A percentile compares a stretch with the other conserved stretches of the same genome.
phyloP scores from a whole-genome alignment of 2,888 invertebrate genomes.

The Periphyllus acericola region DNA sequence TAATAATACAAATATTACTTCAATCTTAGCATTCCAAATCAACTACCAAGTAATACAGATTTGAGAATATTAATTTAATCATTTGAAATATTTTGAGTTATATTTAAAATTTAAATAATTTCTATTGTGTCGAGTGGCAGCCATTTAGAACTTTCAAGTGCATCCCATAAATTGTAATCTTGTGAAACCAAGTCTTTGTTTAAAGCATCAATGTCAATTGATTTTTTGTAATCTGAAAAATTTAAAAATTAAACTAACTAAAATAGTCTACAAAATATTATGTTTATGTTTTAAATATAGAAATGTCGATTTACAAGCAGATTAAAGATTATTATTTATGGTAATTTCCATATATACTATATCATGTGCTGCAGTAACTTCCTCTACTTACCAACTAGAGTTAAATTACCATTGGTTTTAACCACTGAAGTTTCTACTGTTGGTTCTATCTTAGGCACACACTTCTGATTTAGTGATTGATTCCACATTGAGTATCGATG shows the following conservation, averaged over 20 bases:
- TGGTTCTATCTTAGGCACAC: constrained; percentile 12
- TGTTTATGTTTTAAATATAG: not conserved
- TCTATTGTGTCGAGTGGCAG: constrained; percentile 81
- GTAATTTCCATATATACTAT: no score
- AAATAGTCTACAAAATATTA: not conserved
- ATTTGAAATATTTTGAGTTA: not conserved
- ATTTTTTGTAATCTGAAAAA: constrained; percentile 78
- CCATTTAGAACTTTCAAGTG: constrained; percentile 85
- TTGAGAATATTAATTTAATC: not conserved
- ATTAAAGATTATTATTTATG: no score
- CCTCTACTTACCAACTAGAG: constrained; percentile 36
- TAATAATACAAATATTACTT: not conserved
- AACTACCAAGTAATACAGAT: not conserved
- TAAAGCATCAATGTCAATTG: constrained; percentile 79
- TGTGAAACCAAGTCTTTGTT: constrained; percentile 81
- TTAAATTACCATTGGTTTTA: constrained; percentile 44
- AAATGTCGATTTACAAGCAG: not conserved
- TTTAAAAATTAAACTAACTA: constrained; percentile 30
- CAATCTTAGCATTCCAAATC: not conserved
- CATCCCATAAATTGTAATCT: constrained; percentile 83
- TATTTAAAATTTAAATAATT: constrained; percentile 64
- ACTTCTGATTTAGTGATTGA: constrained; percentile 33
- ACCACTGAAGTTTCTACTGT: not conserved
- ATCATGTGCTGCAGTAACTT: not conserved
- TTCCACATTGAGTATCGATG: constrained; percentile 55